Base-by-base conservation (phyloP, 2,797 vertebrate species). In the Neosilurus mollespiculum region DNA sequence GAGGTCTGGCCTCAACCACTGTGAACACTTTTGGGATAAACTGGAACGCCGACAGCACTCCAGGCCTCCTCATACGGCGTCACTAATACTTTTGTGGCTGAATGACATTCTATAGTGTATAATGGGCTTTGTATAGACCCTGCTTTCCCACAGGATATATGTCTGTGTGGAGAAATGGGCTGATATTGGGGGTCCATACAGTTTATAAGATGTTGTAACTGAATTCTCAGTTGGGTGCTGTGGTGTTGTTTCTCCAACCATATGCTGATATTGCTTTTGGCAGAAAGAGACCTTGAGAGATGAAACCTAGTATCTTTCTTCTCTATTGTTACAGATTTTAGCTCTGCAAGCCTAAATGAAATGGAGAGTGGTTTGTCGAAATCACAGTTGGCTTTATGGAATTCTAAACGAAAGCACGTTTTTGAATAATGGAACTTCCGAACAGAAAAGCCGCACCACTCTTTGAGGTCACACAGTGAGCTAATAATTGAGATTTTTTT, bases 221-320 rank as follows among this genome's bases (percentile, higher is more conserved):
- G 62, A 43, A 11, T 66, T 70, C 62, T 78, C 78, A 59, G 78
- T 67, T 16, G 62, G 54, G 83, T 30, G 43, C 43, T 85, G 56
- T 71, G 79, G 72, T 77, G 77, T 81, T 67, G 54, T 76, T 81
- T 61, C 71, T 61, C 22, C 78, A 58, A 30, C 26, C 53, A 49
- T 82, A 72, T 61, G 75, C 66, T 78, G 73, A 61, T 73, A 53
- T 85, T 79, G 34, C 30, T 72, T 54, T 82, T 82, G 84, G 84
- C 75, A 49, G 67, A 54, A 78, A 30, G n/a, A 81, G 62, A 78
- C 67, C 49, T 61, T 77, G 64, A 84, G 30, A 67, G 14, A 71
- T 78, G 78, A 62, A 71, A 64, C 49, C 16, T 58, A 30, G 69
- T 76, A 80, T 84, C 53, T 69, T 9, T 81, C 71, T 22, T 84